These are phyloP conservation scores for Colletes latitarsis DNA, from an alignment of 1,140 invertebrate species.

Conservation along the genomic window DNA sequence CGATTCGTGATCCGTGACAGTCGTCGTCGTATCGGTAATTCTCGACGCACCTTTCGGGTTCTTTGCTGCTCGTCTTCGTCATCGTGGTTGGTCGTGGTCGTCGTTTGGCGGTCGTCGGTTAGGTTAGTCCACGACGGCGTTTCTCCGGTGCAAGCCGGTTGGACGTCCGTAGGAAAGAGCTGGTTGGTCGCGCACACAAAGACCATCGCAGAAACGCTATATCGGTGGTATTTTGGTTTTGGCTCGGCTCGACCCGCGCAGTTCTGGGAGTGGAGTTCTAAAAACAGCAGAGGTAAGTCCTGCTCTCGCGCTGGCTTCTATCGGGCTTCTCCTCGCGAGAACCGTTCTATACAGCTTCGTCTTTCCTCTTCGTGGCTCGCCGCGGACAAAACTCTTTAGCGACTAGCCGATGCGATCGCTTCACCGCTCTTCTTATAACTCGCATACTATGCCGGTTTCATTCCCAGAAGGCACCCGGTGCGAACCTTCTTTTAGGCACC, in stretches of 20 bases:
- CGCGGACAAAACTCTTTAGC: slow-evolving; percentile 56
- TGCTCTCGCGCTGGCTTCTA: slow-evolving; percentile 56
- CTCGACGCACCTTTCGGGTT: slow-evolving; percentile 17
- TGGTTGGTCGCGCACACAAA: slow-evolving; percentile 59
- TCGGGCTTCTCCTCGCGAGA: slow-evolving; percentile 9
- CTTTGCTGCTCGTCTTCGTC: slow-evolving; percentile 6
- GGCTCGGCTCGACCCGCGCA: slow-evolving; percentile 79
- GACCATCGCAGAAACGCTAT: slow-evolving; percentile 62
- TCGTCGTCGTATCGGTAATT: background rate
- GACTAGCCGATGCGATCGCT: slow-evolving; percentile 64
- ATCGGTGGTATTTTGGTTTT: slow-evolving; percentile 81
- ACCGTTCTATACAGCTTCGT: slow-evolving; percentile 3
- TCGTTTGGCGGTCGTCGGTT: slow-evolving; percentile 34
- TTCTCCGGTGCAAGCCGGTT: slow-evolving; percentile 59
- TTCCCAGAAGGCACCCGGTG: slow-evolving; percentile 63
- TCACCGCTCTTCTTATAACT: slow-evolving; percentile 64
- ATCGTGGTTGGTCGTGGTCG: slow-evolving; percentile 5
- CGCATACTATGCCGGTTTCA: slow-evolving; percentile 63
- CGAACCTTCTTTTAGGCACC: slow-evolving; percentile 68
- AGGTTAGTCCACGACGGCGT: slow-evolving; percentile 45
- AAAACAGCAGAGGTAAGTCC: slow-evolving; percentile 82
- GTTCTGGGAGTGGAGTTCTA: slow-evolving; percentile 82
- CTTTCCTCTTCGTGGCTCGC: slow-evolving; percentile 26
- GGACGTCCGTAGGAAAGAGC: slow-evolving; percentile 52
- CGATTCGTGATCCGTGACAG: background rate